Percentiles rank a stretch among this genome's conserved stretches.
Evolutionary conservation across 2,888 invertebrate species (phyloP).

Genomic region (Andrena dorsata): DNA sequence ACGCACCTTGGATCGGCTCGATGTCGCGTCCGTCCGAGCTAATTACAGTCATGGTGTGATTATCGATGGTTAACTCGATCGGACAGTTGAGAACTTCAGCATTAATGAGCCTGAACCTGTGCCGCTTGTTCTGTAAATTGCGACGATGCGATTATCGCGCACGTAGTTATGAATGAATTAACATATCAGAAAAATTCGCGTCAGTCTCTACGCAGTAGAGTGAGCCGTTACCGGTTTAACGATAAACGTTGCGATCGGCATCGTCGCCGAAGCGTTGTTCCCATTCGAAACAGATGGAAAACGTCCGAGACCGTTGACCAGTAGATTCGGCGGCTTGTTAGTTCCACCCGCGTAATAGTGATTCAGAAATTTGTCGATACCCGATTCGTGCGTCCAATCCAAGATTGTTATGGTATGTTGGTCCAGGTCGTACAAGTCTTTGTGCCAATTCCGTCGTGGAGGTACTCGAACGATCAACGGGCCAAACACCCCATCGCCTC

Average conservation of each 20-base stretch:
- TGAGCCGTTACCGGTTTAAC: constrained; percentile 87
- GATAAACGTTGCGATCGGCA: constrained; percentile 88
- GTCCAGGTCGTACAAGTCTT: constrained; percentile 92
- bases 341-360: constrained; percentile 94
- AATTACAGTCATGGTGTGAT: constrained; percentile 92
- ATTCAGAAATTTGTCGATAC: constrained; percentile 91
- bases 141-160: neutral
- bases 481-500: constrained; percentile 94
- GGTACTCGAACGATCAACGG: constrained; percentile 91
- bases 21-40: constrained; percentile 93
- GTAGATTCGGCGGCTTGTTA: constrained; percentile 92
- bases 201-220: neutral
- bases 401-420: constrained; percentile 91
- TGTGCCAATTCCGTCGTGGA: constrained; percentile 88
- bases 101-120: constrained; percentile 93
- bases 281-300: constrained; percentile 85
- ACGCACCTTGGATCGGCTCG: constrained; percentile 90
- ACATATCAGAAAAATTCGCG: neutral
- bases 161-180: neutral
- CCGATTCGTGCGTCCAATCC: constrained; percentile 93
- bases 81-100: constrained; percentile 96
- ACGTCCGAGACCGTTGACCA: constrained; percentile 93
- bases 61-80: constrained; percentile 92
- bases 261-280: constrained; percentile 83
- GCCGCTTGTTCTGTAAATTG: constrained; percentile 88